Evolutionary conservation across 1,140 invertebrate species (phyloP).

Genomic region (Pachypeltis micranthus): DNA sequence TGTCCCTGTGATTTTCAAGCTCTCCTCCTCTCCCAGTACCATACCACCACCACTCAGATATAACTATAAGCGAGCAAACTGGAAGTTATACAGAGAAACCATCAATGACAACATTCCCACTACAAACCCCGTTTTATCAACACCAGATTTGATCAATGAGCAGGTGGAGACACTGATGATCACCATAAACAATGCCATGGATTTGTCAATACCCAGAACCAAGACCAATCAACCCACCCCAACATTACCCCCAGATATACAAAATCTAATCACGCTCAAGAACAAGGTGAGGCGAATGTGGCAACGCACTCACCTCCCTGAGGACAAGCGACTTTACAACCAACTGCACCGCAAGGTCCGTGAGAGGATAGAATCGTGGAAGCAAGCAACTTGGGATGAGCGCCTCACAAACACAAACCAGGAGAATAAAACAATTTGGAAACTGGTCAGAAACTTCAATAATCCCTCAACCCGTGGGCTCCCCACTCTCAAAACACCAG

Average conservation of each 20-base stretch:
- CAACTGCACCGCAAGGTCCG: neutral
- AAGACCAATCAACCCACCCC: neutral
- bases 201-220: neutral
- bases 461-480: no score
- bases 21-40: neutral
- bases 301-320: neutral
- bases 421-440: no score
- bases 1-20: neutral
- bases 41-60: neutral
- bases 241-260: neutral
- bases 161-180: neutral
- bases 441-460: no score
- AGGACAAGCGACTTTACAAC: neutral
- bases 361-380: neutral
- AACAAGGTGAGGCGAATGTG: neutral
- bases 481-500: no score
- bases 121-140: neutral
- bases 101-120: neutral
- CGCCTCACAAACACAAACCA: no score
- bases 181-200: neutral
- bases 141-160: neutral
- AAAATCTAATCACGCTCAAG: neutral
- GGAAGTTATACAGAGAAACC: neutral
- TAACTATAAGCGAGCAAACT: neutral
- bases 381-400: neutral